Evolutionary conservation across 2,113 vertebrate species (phyloP).

Genomic region (Tretioscincus oriximinensis): DNA sequence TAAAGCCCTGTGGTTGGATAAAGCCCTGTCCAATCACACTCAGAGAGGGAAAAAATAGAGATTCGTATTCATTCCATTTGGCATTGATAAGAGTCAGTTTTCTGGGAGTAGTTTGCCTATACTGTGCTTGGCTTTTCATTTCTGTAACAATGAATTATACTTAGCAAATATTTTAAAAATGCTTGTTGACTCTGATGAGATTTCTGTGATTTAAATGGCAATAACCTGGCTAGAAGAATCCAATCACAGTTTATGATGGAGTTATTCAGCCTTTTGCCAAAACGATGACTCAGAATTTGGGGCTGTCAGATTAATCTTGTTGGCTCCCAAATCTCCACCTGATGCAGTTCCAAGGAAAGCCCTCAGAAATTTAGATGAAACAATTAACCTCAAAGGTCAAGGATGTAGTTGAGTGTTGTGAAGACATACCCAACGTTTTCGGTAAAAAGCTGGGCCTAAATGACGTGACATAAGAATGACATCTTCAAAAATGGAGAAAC

Average conservation of each 20-base stretch:
- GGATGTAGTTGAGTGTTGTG: conserved; percentile 6
- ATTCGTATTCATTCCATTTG: not conserved
- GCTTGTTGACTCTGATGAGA: conserved; percentile 56
- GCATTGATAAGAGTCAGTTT: not conserved
- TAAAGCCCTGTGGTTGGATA: too few relatives aligned
- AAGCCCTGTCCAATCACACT: too few relatives aligned
- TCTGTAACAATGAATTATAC: conserved; percentile 59
- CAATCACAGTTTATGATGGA: conserved; percentile 25
- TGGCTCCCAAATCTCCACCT: conserved; percentile 38
- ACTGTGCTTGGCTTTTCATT: conserved; percentile 54
- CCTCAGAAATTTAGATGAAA: conserved; percentile 46
- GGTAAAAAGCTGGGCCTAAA: not conserved
- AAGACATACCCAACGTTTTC: not conserved
- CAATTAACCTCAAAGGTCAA: conserved; percentile 3
- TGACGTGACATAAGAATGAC: not conserved
- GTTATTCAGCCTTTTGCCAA: conserved; percentile 29
- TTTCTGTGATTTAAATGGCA: conserved; percentile 50
- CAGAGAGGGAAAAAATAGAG: not conserved
- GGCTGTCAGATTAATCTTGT: not conserved
- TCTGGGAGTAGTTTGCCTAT: conserved; percentile 17
- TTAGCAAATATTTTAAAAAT: conserved; percentile 65
- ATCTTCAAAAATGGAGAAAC: accelerated
- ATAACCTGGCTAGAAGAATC: conserved; percentile 42
- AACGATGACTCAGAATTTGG: conserved; percentile 31
- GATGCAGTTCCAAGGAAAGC: conserved; percentile 57